phyloP scores from a whole-genome alignment of 2,888 invertebrate species.

The Eilema depressum region DNA sequence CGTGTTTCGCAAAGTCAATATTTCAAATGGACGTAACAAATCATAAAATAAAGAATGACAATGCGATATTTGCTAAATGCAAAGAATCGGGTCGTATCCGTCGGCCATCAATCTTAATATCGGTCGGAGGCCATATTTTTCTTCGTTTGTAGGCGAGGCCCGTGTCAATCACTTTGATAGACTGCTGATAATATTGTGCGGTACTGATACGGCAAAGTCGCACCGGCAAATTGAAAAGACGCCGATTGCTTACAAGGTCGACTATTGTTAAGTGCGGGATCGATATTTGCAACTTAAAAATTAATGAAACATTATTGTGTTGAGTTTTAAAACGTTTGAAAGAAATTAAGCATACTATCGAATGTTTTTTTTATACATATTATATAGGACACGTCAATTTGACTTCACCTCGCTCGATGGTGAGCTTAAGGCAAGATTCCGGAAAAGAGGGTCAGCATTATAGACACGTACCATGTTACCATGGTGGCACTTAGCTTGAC shows the following conservation, averaged over 20 bases:
- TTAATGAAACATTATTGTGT: not conserved
- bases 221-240: conserved; percentile 44
- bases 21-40: conserved; percentile 30
- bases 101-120: conserved; percentile 81
- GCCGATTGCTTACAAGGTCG: conserved; percentile 18
- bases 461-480: no score
- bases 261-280: conserved; percentile 12
- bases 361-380: no score
- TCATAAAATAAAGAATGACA: conserved; percentile 53
- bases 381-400: no score
- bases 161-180: conserved; percentile 78
- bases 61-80: conserved; percentile 61
- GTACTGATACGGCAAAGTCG: conserved; percentile 33
- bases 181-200: conserved; percentile 61
- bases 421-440: no score
- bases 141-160: conserved; percentile 69
- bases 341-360: not conserved
- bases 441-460: no score
- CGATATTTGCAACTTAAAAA: not conserved
- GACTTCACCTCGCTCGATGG: no score
- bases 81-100: conserved; percentile 57
- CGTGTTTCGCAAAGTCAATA: conserved; percentile 11
- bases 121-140: conserved; percentile 79
- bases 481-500: no score
- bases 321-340: not conserved